Evolutionary conservation across 1,140 invertebrate species (phyloP), one percentile per base, ranked within the genome.

Genomic region (Pseudomyrmex concolor): DNA sequence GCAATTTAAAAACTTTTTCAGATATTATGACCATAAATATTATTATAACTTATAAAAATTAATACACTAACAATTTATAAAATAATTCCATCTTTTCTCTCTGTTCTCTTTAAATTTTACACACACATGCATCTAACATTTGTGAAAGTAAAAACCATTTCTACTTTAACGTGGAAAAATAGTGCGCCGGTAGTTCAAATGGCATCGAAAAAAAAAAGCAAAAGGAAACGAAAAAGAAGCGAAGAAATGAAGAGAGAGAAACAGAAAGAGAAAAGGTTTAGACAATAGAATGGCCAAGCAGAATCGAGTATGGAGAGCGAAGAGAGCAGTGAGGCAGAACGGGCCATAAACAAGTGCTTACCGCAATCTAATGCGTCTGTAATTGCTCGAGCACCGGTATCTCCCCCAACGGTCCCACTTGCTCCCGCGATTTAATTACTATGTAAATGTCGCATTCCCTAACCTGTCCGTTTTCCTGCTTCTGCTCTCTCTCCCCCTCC

Each of bases 281-380:
- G 66, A 80, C 66, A 77, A 76, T 83, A 66, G 71, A 5, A 83
- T 51, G 74, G 2, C 82, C 54, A 63, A 71, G 63, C 64, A 83
- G 78, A 82, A 86, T 86, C 70, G 84, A 76, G 78, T 70, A 73
- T 25, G 72, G 81, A 64, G 64, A 89, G 84, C 83, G 85, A 88
- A 84, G 76, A 76, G 81, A 83, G 71, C 51, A 60, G 76, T 50
- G 81, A 22, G 54, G 57, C 83, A 80, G 89, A 85, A 81, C 54
- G 76, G 85, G 92, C 93, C 93, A 94, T 94, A 94, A 94, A 94
- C 94, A 94, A 94, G 94, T 94, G 94, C 94, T 94, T 94, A 94
- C 93, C 93, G 93, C 93, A 94, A 94, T 94, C 94, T 94, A 94
- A 94, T 94, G 93, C 93, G 92, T 93, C 93, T 93, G 93, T 94